Percentiles rank a stretch among this genome's conserved stretches.
phyloP scores from a whole-genome alignment of 2,888 invertebrate species.

The Penaeus monodon region DNA sequence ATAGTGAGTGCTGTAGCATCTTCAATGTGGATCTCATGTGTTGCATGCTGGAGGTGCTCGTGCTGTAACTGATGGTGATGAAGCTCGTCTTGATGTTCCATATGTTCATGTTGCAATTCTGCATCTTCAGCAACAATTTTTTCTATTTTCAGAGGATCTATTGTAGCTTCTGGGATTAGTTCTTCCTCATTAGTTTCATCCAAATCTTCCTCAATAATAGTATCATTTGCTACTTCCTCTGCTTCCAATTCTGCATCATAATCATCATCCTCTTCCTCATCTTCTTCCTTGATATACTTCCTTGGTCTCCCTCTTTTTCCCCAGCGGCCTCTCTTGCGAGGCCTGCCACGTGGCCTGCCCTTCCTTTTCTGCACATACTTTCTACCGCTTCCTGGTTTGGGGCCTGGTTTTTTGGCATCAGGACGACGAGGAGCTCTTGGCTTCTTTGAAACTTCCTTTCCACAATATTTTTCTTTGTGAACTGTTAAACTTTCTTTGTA shows the following conservation, averaged over 20 bases:
- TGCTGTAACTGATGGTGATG: conserved; percentile 28
- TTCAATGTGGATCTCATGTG: conserved; percentile 63
- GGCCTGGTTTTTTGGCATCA: conserved; percentile 64
- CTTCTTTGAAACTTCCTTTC: conserved; percentile 61
- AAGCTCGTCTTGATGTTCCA: conserved; percentile 23
- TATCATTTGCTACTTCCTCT: conserved; percentile 40
- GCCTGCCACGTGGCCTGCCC: conserved; percentile 62
- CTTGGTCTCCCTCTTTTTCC: conserved; percentile 44
- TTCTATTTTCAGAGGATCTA: conserved; percentile 50
- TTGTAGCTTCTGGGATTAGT: conserved; percentile 46
- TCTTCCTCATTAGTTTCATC: neutral
- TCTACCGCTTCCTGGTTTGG: conserved; percentile 64
- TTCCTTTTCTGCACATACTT: conserved; percentile 65
- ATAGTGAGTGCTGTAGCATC: conserved; percentile 63
- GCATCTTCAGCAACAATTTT: conserved; percentile 31
- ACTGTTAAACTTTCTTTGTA: conserved; percentile 65
- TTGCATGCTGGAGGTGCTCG: conserved; percentile 42
- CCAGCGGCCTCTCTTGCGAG: conserved; percentile 60
- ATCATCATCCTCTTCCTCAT: conserved; percentile 56
- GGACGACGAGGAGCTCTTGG: conserved; percentile 63
- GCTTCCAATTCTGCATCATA: conserved; percentile 54
- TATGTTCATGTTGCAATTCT: conserved; percentile 20
- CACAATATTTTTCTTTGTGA: conserved; percentile 64
- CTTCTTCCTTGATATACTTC: conserved; percentile 43
- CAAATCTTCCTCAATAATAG: conserved; percentile 20